Evolutionary conservation across 2,797 vertebrate species (phyloP), one percentile per base, ranked within the genome.

Genomic region (Trematomus bernacchii): DNA sequence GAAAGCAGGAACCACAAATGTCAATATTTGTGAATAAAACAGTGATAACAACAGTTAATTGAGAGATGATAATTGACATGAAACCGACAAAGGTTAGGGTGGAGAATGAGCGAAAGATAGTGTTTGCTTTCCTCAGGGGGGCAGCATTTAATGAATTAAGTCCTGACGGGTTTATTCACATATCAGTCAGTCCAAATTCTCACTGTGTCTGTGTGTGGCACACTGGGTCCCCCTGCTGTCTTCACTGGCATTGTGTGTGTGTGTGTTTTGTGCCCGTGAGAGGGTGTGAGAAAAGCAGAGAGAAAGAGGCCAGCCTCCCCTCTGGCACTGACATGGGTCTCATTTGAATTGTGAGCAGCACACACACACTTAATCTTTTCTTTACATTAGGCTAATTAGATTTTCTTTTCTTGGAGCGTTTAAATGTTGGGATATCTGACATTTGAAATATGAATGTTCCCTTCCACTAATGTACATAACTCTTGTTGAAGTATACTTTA

Each of bases 141-240:
- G 57, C 53, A 3, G 37, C 13, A 1, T 58, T 55, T 72, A 30
- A 37, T 77, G 53, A 82, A 72, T 10, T 8, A 12, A 71, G 23
- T 72, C 66, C 77, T 12, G 48, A 65, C 55, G 64, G 55, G 62
- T 75, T 16, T 11, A 18, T 85, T 85, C 71, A 74, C 43, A 46
- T 59, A 52, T 60, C 13, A 52, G 66, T 57, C 19, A 67, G 60
- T 54, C 42, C 47, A 4, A 11, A 59, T 57, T 52, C 14, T 53
- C 59, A 30, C 62, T 58, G 66, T 44, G 1, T 30, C 63, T 76
- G 65, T 66, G 27, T 76, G 79, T 67, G 80, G 77, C 60, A 76
- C 71, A 65, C 62, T 79, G 82, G 73, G 75, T 85, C 86, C 77
- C 84, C 79, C 85, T 88, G 79, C 87, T 83, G 86, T 65, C 65